Evolutionary conservation across 35 echinoderm and acorn worm genomes (phyloP), one percentile per base, ranked within the genome.

Genomic region (Anneissia japonica): DNA sequence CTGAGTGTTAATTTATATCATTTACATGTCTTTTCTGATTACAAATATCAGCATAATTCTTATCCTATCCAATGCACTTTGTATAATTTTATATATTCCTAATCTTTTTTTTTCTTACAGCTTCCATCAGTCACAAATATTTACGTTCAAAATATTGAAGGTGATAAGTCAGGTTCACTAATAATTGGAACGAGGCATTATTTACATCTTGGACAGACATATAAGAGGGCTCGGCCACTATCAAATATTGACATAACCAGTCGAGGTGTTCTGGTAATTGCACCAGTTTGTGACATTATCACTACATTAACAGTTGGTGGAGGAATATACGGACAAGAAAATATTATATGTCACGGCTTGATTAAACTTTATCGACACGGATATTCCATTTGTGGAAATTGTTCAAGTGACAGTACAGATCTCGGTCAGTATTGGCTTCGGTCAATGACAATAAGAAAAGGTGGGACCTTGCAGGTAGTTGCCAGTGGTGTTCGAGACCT

Each of bases 311-410:
- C n/a, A 26, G 64, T 89, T 37, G 14, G 32, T 19, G 93, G 93
- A 32, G 93, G 82, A 7, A 41, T 96, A 21, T 85, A 89, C 75
- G 93, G 93, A 26, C 34, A 86, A 55, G 83, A 96, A 74, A 86
- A 39, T 1, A 17, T 89, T 6, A 38, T 72, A 13, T 72, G 89
- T 34, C 40, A 81, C 78, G 93, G 90, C 26, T 31, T 40, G 1
- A 26, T 92, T 31, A 30, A 88, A 0, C 73, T 96, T 0, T 80
- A 89, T 55, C 38, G 76, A 0, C 79, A 78, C 23, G 93, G 93
- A 31, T 96, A 82, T 75, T 89, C 86, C 14, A 87, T 84, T 33
- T 96, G 90, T 77, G 46, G n/a, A 4, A 96, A 96, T 46, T 96
- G 93, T 79, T 81, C 93, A 6, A 37, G 39, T 28, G 79, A 37